These are phyloP conservation scores for Octodon degus DNA, from an alignment of 2,113 vertebrate species.

Conservation along the genomic window DNA sequence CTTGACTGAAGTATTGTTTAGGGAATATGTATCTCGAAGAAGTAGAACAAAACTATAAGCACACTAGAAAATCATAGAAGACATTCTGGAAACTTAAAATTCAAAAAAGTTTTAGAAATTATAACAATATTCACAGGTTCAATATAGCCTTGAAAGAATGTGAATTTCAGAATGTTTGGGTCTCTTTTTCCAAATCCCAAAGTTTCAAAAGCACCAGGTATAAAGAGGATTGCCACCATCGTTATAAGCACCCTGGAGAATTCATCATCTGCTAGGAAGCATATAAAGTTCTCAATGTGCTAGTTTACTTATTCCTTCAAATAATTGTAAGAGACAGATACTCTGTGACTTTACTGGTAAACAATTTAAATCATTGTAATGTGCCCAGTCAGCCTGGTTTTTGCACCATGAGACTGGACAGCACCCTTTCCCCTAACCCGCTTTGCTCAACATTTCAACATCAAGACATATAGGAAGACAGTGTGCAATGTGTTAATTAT, in stretches of 20 bases:
- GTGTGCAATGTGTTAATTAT: no score
- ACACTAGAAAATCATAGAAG: slow-evolving; percentile 1
- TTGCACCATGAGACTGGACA: not conserved
- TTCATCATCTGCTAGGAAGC: not conserved
- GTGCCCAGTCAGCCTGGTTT: not conserved
- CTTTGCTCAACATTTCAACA: no score
- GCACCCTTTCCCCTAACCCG: not conserved
- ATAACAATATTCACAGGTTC: not conserved
- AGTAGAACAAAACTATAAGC: slow-evolving; percentile 12
- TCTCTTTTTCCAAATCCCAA: not conserved
- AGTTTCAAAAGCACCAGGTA: not conserved
- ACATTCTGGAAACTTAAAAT: not conserved
- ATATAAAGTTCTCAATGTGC: not conserved
- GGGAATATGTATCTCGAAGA: not conserved
- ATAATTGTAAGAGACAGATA: not conserved
- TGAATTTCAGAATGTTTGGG: not conserved
- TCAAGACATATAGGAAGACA: no score
- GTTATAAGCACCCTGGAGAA: not conserved
- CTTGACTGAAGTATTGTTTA: slow-evolving; percentile 6
- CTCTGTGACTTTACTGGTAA: not conserved
- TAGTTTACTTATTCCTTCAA: not conserved
- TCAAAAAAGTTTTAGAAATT: not conserved
- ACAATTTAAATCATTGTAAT: not conserved
- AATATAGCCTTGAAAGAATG: not conserved
- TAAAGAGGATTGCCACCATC: not conserved